phyloP scores from a whole-genome alignment of 2,113 vertebrate species.

The Chitala chitala region DNA sequence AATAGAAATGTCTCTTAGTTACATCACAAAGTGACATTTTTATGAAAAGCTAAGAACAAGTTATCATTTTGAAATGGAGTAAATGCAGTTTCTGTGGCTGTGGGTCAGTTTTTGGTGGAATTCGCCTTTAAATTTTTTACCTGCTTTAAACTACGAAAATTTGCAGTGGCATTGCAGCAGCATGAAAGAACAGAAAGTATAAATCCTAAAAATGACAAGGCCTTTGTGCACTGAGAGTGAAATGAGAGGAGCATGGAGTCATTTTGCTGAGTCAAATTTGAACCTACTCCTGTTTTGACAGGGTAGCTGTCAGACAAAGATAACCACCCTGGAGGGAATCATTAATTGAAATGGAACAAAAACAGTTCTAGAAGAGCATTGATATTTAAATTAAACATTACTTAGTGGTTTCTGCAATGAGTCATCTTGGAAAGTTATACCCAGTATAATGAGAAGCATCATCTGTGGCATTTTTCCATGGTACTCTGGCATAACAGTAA shows the following conservation, averaged over 20 bases:
- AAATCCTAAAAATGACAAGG: conserved; percentile 27
- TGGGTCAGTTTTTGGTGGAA: neutral
- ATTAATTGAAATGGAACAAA: conserved; percentile 10
- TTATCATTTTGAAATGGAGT: neutral
- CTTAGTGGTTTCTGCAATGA: neutral
- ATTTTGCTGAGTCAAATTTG: conserved; percentile 34
- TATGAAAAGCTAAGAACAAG: neutral
- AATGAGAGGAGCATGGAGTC: conserved; percentile 41
- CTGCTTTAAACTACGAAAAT: conserved; percentile 41
- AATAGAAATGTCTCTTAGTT: neutral
- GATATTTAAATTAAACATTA: conserved; percentile 5
- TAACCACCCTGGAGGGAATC: neutral
- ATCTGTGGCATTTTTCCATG: conserved; percentile 10
- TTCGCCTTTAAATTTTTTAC: conserved; percentile 37
- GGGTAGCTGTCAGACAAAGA: conserved; percentile 23
- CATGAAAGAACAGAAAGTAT: conserved; percentile 18
- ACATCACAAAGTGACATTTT: neutral
- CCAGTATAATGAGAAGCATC: neutral
- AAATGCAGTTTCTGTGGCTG: neutral
- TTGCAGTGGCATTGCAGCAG: conserved; percentile 36
- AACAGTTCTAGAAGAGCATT: neutral
- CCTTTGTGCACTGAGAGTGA: conserved; percentile 37
- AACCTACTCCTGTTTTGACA: conserved; percentile 15
- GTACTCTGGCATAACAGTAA: neutral
- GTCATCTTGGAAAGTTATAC: neutral